phyloP scores from a whole-genome alignment of 2,797 vertebrate genomes.

The Benthosema pterotum region DNA sequence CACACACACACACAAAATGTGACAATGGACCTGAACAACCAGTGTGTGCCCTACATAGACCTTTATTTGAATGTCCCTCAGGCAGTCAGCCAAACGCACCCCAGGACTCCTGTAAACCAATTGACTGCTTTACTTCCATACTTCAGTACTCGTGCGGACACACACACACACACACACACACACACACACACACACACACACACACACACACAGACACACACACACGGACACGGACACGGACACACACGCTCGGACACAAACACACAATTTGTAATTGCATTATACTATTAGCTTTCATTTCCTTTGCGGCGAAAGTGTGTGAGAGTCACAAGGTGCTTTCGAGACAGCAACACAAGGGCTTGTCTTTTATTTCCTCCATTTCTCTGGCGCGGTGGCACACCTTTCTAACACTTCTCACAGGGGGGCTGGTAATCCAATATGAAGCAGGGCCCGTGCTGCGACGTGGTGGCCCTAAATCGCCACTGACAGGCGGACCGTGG shows the following conservation, averaged over 20 bases:
- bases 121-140: neutral
- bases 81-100: neutral
- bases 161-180: constrained; percentile 1
- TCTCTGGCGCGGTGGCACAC: constrained; percentile 19
- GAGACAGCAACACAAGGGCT: constrained; percentile 25
- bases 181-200: constrained; percentile 9
- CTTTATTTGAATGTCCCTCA: neutral
- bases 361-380: constrained; percentile 3
- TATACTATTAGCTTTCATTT: constrained; percentile 4
- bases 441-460: constrained; percentile 61
- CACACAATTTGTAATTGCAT: constrained; percentile 19
- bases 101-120: too few relatives aligned
- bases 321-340: constrained; percentile 33
- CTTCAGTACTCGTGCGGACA: neutral
- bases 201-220: constrained; percentile 13
- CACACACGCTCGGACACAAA: constrained; percentile 16
- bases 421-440: constrained; percentile 57
- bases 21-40: neutral
- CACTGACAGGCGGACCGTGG: constrained; percentile 54
- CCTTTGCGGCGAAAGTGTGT: too few relatives aligned
- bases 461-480: constrained; percentile 50
- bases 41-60: neutral
- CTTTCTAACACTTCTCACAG: constrained; percentile 20
- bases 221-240: constrained; percentile 24
- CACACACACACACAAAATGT: neutral